A percentile compares a stretch with the other conserved stretches of the same genome.
These are phyloP conservation scores for Nothocercus nigrocapillus DNA, from an alignment of 2,113 vertebrate genomes.

Conservation along the genomic window DNA sequence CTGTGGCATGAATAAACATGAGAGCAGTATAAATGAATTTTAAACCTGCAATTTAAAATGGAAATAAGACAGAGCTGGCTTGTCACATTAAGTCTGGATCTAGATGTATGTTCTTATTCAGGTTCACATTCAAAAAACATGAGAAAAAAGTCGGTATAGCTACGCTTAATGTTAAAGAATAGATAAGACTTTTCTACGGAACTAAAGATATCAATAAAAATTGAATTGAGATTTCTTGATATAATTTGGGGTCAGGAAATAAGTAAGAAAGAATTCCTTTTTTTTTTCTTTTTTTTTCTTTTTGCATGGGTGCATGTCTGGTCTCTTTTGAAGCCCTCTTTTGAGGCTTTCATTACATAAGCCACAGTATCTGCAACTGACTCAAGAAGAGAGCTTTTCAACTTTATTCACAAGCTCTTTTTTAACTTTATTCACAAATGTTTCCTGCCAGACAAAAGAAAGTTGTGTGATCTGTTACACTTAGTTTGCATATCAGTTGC, in stretches of 20 bases:
- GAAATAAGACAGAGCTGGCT: not conserved
- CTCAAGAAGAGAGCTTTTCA: not conserved
- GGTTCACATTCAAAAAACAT: not conserved
- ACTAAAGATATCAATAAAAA: not conserved
- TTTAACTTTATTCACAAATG: not conserved
- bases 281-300: not conserved
- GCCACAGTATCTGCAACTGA: not conserved
- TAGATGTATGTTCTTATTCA: not conserved
- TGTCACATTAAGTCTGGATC: not conserved
- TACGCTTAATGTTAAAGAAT: not conserved
- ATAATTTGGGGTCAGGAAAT: not conserved
- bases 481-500: not conserved
- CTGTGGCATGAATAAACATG: not conserved
- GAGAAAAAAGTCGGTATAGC: not conserved
- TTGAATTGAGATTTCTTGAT: not conserved
- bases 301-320: not conserved
- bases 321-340: not conserved
- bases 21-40: not conserved
- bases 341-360: not conserved
- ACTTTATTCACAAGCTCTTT: no score
- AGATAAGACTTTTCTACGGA: not conserved
- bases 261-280: not conserved
- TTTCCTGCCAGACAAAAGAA: slow-evolving; percentile 11
- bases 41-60: slow-evolving; percentile 10
- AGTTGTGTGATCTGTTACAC: not conserved